These are phyloP conservation scores for Lucilia sericata DNA, from an alignment of 1,140 invertebrate species.

Conservation along the genomic window DNA sequence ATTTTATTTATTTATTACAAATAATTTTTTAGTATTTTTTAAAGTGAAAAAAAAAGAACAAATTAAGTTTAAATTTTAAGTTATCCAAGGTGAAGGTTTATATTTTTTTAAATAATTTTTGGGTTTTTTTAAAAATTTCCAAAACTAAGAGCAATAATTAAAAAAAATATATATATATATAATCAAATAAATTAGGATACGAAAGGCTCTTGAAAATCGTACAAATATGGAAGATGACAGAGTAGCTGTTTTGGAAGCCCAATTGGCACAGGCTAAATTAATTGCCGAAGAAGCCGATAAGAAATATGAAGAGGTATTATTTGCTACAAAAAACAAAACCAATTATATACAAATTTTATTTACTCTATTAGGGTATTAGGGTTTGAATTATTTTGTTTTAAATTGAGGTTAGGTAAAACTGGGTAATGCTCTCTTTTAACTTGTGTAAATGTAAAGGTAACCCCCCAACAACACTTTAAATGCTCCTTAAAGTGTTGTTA, in stretches of 20 bases:
- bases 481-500: slow-evolving; percentile 26
- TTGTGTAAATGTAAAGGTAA: slow-evolving; percentile 22
- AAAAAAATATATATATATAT: background rate
- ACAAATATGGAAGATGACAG: slow-evolving; percentile 99
- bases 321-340: slow-evolving; percentile 48
- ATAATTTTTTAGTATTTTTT: slow-evolving; percentile 35
- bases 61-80: background rate
- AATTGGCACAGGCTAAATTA: slow-evolving; percentile 95
- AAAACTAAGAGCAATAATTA: background rate
- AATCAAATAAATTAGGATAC: slow-evolving; percentile 78
- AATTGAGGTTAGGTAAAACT: slow-evolving; percentile 62
- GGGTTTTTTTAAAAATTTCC: slow-evolving; percentile 14
- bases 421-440: slow-evolving; percentile 60
- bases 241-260: slow-evolving; percentile 92
- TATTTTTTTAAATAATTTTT: background rate
- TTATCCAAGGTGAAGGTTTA: slow-evolving; percentile 26
- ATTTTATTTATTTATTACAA: slow-evolving; percentile 37
- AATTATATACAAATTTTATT: slow-evolving; percentile 19
- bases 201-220: slow-evolving; percentile 98
- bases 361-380: slow-evolving; percentile 60
- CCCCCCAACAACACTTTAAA: background rate
- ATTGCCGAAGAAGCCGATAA: slow-evolving; percentile 99
- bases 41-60: background rate
- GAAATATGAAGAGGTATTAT: slow-evolving; percentile 97
- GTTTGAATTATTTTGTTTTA: slow-evolving; percentile 49